Percentiles rank a stretch among this genome's conserved stretches.
phyloP scores from a whole-genome alignment of 2,797 vertebrate species.

The Crax fasciolata region DNA sequence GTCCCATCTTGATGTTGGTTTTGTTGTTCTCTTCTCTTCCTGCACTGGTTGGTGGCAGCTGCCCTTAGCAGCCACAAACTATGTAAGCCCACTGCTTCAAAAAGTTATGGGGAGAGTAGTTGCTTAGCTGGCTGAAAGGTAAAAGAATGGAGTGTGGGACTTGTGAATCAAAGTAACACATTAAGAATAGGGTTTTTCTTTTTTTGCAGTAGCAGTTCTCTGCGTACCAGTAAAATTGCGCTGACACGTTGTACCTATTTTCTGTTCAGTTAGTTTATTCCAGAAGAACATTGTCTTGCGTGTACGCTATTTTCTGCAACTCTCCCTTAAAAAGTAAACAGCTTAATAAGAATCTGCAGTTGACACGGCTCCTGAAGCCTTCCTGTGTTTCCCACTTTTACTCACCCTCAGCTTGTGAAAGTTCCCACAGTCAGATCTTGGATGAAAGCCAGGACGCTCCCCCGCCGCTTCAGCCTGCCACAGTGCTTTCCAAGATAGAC shows the following conservation, averaged over 20 bases:
- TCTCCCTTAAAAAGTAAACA: constrained; percentile 40
- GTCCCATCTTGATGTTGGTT: neutral
- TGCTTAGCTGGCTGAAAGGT: neutral
- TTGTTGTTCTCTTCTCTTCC: neutral
- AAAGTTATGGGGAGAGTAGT: neutral
- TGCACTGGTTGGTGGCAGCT: neutral
- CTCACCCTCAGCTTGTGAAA: neutral
- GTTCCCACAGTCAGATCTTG: constrained; percentile 44
- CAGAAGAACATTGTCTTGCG: neutral
- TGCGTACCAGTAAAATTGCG: neutral
- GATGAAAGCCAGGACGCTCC: neutral
- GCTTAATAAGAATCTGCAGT: neutral
- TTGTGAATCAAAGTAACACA: neutral
- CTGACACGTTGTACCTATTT: neutral
- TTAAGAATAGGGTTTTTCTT: neutral
- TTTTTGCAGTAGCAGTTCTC: neutral
- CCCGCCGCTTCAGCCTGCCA: neutral
- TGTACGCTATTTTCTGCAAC: constrained; percentile 17
- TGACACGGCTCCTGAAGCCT: constrained; percentile 18
- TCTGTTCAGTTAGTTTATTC: neutral
- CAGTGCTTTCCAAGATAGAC: neutral
- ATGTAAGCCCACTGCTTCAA: neutral
- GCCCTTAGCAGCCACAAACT: neutral
- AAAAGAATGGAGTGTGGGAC: neutral
- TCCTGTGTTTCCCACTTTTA: constrained; percentile 28